These are phyloP conservation scores for Sebastes taczanowskii DNA, from an alignment of 2,797 vertebrate genomes.

Conservation along the genomic window DNA sequence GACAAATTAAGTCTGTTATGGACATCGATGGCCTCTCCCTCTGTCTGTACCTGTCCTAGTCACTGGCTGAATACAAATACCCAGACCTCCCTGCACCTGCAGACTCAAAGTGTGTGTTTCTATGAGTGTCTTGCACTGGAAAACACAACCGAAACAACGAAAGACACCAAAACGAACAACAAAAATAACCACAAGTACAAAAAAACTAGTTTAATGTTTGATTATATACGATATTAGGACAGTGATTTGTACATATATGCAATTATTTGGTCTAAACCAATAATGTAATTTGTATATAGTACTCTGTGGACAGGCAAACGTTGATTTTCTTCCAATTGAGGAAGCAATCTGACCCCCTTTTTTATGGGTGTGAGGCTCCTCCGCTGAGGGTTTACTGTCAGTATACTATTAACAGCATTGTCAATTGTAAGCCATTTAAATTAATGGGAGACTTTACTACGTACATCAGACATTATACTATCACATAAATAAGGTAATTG, in stretches of 20 bases:
- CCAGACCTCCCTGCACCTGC: not conserved
- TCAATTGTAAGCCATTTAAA: conserved; percentile 34
- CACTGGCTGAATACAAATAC: not conserved
- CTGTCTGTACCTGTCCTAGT: not conserved
- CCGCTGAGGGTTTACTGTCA: conserved; percentile 13
- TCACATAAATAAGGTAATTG: conserved; percentile 24
- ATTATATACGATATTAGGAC: not conserved
- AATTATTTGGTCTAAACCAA: not conserved
- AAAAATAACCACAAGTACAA: not conserved
- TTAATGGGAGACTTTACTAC: conserved; percentile 37
- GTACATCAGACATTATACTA: conserved; percentile 33
- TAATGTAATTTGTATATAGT: not conserved
- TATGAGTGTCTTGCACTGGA: not conserved
- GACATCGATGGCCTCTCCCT: not conserved
- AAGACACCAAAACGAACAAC: not conserved
- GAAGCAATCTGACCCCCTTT: not conserved
- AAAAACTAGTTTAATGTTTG: not conserved
- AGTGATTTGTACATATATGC: not conserved
- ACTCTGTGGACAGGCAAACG: not conserved
- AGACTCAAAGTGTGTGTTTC: not conserved
- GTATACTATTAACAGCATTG: conserved; percentile 7
- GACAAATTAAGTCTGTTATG: not conserved
- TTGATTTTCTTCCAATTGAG: not conserved
- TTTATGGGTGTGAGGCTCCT: conserved; percentile 2
- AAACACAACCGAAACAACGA: not conserved